Base-by-base conservation (phyloP, 2,113 vertebrate species). In the Lepisosteus osseus region DNA sequence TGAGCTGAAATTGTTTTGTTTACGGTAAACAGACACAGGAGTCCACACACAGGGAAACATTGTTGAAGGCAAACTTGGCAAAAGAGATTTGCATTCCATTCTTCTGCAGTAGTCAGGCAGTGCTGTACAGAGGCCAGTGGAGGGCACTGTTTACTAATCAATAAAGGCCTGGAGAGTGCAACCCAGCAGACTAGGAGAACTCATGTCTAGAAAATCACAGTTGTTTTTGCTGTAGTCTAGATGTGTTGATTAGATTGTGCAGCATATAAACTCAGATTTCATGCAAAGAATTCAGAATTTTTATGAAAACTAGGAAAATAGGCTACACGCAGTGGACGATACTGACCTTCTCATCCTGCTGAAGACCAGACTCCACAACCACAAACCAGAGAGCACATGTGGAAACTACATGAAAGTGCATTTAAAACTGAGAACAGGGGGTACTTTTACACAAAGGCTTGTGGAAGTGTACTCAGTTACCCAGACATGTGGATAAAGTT, bases 121-220 rank as follows among this genome's bases (percentile, higher is more conserved):
- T 41, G 14, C 5, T 61, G 15, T 8, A 61, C 42, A 14, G n/a
- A 7, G 4, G 12, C 74, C 82, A 81, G 73, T 51, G 54, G 82
- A 68, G 76, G 79, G 67, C 79, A 80, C 79, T 80, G 76, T 84
- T 71, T 69, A 69, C 69, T 72, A 59, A 78, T 17, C 76, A 67
- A 74, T 61, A 43, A 56, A 15, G 17, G n/a, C 2, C 29, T 29
- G 29, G 29, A 29, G 29, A 13, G 3, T 41, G 42, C 42, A 45
- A 13, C 5, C 41, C 41, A 54, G 14, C 42, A 12, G 42, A 7
- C 9, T 9, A 65, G 40, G 6, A 42, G 14, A 9, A 13, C 2
- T 42, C 2, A 7, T 11, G 29, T 11, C 9, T 42, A 42, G 13
- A 12, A 4, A 65, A 65, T 17, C 42, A 13, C 17, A 11, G 6